Percentiles rank a stretch among this genome's conserved stretches.
Evolutionary conservation across 1,140 invertebrate species (phyloP).

Genomic region (Nasonia giraulti): DNA sequence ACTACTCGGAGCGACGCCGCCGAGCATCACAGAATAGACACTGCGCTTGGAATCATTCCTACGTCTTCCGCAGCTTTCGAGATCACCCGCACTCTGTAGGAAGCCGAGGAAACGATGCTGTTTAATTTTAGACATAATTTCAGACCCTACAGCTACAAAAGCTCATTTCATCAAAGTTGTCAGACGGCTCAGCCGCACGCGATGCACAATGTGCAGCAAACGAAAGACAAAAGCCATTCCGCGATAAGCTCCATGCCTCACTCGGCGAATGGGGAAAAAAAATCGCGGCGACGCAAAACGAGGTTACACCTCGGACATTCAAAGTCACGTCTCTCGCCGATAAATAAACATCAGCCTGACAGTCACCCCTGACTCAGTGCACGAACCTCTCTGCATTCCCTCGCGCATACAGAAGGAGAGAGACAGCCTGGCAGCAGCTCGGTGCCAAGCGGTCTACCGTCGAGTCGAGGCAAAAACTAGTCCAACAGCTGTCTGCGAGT

Average conservation of each 20-base stretch:
- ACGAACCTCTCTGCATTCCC: not conserved
- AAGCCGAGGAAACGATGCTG: too few relatives aligned
- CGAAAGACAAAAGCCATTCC: not conserved
- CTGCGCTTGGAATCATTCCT: not conserved
- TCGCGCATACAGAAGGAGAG: too few relatives aligned
- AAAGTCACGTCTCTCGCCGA: not conserved
- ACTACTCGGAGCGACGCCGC: conserved; percentile 17
- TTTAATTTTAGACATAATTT: too few relatives aligned
- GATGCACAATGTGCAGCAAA: too few relatives aligned
- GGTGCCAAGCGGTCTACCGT: conserved; percentile 70
- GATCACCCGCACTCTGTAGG: too few relatives aligned
- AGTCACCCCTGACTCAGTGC: not conserved
- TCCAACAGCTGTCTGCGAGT: conserved; percentile 56
- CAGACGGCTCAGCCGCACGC: too few relatives aligned
- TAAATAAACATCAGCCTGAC: not conserved
- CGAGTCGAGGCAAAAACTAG: conserved; percentile 66
- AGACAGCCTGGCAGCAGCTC: conserved; percentile 43
- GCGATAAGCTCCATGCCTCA: not conserved
- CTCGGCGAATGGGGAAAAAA: not conserved
- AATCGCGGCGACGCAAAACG: not conserved
- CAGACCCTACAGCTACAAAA: too few relatives aligned
- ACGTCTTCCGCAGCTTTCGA: too few relatives aligned
- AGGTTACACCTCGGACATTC: not conserved
- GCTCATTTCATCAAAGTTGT: too few relatives aligned
- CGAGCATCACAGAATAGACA: not conserved